Evolutionary conservation across 2,888 invertebrate species (phyloP).

Genomic region (Cosmia pyralina): DNA sequence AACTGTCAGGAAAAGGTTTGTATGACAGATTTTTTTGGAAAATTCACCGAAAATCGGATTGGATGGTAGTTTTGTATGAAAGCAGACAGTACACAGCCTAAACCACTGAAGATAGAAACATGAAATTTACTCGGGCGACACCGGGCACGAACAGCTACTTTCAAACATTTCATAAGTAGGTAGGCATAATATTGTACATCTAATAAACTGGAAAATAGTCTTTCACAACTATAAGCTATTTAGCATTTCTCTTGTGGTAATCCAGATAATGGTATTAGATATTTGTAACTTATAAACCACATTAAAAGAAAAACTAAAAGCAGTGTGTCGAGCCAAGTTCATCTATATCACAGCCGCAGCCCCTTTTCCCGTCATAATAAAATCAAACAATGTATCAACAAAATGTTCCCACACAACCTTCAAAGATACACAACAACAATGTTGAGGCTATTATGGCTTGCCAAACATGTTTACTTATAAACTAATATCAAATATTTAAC

Average conservation of each 20-base stretch:
- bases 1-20: no score
- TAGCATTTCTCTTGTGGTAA: neutral
- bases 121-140: no score
- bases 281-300: neutral
- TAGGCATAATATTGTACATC: no score
- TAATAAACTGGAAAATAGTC: neutral
- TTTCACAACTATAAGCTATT: neutral
- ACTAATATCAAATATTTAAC: constrained; percentile 44
- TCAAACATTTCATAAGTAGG: neutral
- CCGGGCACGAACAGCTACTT: no score
- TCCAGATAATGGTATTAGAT: neutral
- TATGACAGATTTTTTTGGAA: no score
- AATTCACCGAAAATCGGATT: no score
- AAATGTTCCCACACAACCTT: constrained; percentile 22
- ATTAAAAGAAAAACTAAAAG: neutral
- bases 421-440: constrained; percentile 32
- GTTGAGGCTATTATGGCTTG: constrained; percentile 7
- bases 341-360: neutral
- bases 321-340: neutral
- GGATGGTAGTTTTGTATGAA: no score
- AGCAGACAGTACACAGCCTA: no score
- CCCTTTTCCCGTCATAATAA: neutral
- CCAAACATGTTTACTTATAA: constrained; percentile 42
- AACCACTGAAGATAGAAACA: no score
- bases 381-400: neutral